phyloP scores from a whole-genome alignment of 2,797 vertebrate species.

The Ctenopoma kingsleyae region DNA sequence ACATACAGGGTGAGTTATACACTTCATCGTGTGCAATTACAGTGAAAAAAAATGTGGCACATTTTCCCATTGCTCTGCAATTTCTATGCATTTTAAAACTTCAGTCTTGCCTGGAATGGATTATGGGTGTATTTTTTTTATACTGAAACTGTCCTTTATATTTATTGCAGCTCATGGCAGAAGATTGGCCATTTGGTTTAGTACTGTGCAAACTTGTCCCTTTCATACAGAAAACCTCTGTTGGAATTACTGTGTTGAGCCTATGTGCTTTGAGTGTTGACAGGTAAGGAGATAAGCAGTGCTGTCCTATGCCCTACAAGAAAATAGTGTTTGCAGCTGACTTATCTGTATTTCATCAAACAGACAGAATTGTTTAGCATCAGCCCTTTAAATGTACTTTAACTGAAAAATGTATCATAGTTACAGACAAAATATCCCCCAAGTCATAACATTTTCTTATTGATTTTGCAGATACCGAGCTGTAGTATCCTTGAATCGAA shows the following conservation, averaged over 20 bases:
- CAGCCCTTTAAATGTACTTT: conserved; percentile 68
- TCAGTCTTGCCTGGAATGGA: conserved; percentile 41
- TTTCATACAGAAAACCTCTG: conserved; percentile 94
- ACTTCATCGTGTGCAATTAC: conserved; percentile 26
- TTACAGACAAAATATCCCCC: conserved; percentile 58
- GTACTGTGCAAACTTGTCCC: conserved; percentile 94
- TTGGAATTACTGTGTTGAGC: conserved; percentile 94
- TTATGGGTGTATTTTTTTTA: conserved; percentile 14
- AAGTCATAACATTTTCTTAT: conserved; percentile 56
- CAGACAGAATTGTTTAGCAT: conserved; percentile 66
- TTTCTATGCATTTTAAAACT: conserved; percentile 35
- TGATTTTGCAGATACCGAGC: conserved; percentile 90
- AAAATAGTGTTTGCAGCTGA: conserved; percentile 33
- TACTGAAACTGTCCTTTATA: conserved; percentile 43
- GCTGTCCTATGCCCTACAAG: conserved; percentile 34
- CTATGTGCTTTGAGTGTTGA: conserved; percentile 94
- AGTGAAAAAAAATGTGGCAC: conserved; percentile 22
- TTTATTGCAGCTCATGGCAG: conserved; percentile 87
- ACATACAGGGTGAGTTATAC: conserved; percentile 90
- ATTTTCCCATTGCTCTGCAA: conserved; percentile 16
- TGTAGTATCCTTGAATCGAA: conserved; percentile 91
- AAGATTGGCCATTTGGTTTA: conserved; percentile 93
- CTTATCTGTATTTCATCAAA: conserved; percentile 63
- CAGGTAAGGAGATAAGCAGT: conserved; percentile 84
- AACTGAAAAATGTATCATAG: conserved; percentile 52